phyloP scores from a whole-genome alignment of 2,113 vertebrate species.

The Tragelaphus scriptus region DNA sequence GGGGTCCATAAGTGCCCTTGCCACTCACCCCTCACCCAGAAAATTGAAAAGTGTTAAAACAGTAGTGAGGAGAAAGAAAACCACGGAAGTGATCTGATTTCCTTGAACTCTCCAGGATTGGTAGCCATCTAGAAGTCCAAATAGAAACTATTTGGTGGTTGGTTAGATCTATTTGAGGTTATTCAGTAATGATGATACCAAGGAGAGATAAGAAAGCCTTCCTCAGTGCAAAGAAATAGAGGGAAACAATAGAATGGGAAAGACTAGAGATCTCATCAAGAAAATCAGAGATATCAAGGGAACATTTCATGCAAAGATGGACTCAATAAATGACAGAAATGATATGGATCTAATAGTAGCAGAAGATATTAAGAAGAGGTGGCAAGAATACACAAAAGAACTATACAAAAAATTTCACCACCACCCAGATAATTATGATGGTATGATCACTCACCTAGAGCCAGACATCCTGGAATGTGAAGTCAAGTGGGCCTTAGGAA shows the following conservation, averaged over 20 bases:
- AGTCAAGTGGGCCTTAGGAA: neutral
- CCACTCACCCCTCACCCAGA: neutral
- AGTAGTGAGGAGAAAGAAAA: neutral
- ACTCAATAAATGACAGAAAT: neutral
- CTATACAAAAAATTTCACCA: neutral
- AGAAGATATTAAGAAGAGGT: neutral
- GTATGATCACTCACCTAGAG: neutral
- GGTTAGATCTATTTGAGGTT: neutral
- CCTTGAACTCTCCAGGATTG: neutral
- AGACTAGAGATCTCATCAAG: neutral
- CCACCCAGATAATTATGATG: neutral
- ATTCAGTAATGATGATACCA: neutral
- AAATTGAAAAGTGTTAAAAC: neutral
- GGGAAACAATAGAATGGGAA: neutral
- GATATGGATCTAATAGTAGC: neutral
- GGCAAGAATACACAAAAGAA: neutral
- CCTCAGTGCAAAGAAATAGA: neutral
- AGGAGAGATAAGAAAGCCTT: neutral
- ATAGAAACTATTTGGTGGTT: neutral
- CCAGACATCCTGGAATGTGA: neutral
- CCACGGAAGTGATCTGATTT: neutral
- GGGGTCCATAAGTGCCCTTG: rapidly evolving
- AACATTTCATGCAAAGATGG: neutral
- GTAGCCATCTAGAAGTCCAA: neutral
- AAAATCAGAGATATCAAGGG: neutral